Base-by-base conservation (phyloP, 2,888 invertebrate genomes). In the Drosophila quasianomalipes region DNA sequence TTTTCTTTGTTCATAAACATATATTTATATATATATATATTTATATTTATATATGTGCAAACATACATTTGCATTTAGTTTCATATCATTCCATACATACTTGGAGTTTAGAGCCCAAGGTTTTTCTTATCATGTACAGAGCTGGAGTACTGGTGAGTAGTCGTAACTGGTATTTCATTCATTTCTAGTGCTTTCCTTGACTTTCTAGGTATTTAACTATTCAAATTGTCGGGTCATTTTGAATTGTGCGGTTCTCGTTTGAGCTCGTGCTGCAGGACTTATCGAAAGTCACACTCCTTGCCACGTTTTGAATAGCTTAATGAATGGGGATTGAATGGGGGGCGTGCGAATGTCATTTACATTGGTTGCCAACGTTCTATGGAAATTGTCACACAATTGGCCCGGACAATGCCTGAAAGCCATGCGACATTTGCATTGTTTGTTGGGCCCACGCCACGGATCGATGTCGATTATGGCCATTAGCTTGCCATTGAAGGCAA, bases 281-380 rank as follows among this genome's bases (percentile, higher is more conserved):
- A 72, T 79, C 80, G 69, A 55, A 64, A 76, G 72, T 69, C 79
- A 61, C 72, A 79, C 80, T 72, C 59, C 70, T 51, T 72, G 70
- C 69, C 68, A 58, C 49, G 52, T 57, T 71, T 31, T 60, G 39
- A 55, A 61, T 55, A 51, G 60, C 47, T 19, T 6, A 47, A 28
- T 67, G n/a, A 59, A 53, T 16, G 22, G 14, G 37, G 4, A 37
- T 19, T 53, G 52, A 33, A 44, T 49, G 54, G 35, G 22, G 30
- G 35, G 33, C 37, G 49, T 26, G 53, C 61, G 44, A 44, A 26
- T 61, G 53, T 26, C 71, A 54, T 39, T 55, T 52, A n/a, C 64
- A 54, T 70, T 41, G 67, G 67, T 37, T 52, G 57, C 67, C 67
- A 67, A 58, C 70, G 51, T 37, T 70, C 69, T 52, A 65, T 74